phyloP scores from a whole-genome alignment of 2,888 invertebrate species.

The Apamea sordens region DNA sequence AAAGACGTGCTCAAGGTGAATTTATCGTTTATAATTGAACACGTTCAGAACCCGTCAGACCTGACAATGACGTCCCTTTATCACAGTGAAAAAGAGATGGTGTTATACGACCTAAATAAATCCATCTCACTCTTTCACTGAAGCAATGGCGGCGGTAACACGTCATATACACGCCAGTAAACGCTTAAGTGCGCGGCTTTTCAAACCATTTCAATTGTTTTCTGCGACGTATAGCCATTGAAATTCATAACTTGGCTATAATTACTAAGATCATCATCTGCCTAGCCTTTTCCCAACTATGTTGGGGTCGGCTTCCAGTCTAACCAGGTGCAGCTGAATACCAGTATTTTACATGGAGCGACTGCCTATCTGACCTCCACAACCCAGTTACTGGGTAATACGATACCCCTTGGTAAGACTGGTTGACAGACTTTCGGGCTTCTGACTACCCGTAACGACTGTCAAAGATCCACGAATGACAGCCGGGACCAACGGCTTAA shows the following conservation, averaged over 20 bases:
- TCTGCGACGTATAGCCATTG: background rate
- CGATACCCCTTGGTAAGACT: no score
- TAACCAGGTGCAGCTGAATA: no score
- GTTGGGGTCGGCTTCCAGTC: no score
- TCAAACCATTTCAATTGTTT: conserved; percentile 15
- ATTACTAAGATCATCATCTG: background rate
- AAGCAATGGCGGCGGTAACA: conserved; percentile 27
- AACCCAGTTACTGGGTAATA: no score
- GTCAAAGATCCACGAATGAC: no score
- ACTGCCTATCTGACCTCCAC: no score
- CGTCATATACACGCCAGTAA: conserved; percentile 10
- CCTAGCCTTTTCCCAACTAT: no score
- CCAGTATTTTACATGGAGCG: no score
- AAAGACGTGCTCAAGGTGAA: background rate
- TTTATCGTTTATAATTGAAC: conserved; percentile 23
- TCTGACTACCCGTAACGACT: no score
- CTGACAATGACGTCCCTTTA: conserved; percentile 13
- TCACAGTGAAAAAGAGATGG: conserved; percentile 10
- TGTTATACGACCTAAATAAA: background rate
- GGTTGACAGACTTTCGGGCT: no score
- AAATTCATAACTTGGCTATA: background rate
- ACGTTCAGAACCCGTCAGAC: conserved; percentile 6
- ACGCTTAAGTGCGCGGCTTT: conserved; percentile 9
- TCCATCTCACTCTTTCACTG: background rate
- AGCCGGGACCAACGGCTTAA: no score